Base-by-base conservation (phyloP, 2,888 invertebrate genomes). In the Synanthedon formicaeformis region DNA sequence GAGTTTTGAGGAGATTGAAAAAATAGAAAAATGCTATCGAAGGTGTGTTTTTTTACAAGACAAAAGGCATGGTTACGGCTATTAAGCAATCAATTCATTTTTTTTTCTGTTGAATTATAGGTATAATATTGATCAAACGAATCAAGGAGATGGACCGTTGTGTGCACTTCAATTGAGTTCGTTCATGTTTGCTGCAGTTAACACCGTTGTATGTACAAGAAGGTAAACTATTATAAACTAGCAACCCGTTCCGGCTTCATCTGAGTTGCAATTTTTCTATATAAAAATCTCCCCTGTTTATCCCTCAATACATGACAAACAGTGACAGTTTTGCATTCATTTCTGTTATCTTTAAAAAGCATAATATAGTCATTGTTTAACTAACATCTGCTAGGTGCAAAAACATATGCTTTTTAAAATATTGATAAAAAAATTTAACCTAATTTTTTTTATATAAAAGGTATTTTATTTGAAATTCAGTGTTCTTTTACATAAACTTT, bases 151-250 rank as follows among this genome's bases (percentile, higher is more conserved):
- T 14, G 87, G 92, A 59, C 93, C 97, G 1, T 81, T 98, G 45
- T 98, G 98, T 75, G 93, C 97, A n/a, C 82, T 96, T 2, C 93
- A 98, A 78, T 87, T 98, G 63, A 91, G 91, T 58, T 91, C 94
- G 0, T 94, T 95, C 65, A 98, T 98, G 98, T 93, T 91, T 78
- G 97, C 95, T 2, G 95, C 97, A 1, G 92, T 94, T 1, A 92
- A 95, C 74, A 92, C 95, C 2, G 92, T 92, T 61, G 93, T 95
- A 0, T 98, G 98, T 73, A 87, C 95, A 51, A 90, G 95, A 59
- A 90, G 96, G 67, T 91, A 78, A 59, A 71, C 67, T 50, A 34
- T 34, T 34, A 10, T 8, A 34, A 34, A 34, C 10, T 23, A 23
- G 23, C 4, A 5, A 23, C 23, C 5, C 4, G 5, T 5, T 23